Base-by-base conservation (phyloP, 2,888 invertebrate genomes). In the Tridacna crocea region DNA sequence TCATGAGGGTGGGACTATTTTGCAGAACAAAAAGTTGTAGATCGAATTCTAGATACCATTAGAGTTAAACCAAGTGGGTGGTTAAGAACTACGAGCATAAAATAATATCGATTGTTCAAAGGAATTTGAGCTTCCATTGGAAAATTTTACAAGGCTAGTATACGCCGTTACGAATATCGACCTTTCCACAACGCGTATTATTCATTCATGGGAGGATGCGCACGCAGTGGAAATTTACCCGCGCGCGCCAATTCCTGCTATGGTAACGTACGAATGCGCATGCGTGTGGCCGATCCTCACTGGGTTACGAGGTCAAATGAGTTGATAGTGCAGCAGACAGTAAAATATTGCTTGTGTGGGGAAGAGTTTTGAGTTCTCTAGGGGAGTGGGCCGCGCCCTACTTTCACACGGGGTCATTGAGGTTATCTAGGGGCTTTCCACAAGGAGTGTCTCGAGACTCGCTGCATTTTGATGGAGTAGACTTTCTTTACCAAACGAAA, bases 171-270 rank as follows among this genome's bases (percentile, higher is more conserved):
- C 51, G 26, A 22, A 24, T 47, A 22, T 51, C 48, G 70, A 70
- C 70, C 70, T 70, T 51, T 46, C 47, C 47, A 47, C 22, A n/a
- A 51, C 22, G 61, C 61, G 61, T 61, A 61, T 46, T 55, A 63
- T 75, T 68, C 70, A 77, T 68, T 68, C 51, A 78, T 65, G 19
- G 63, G 55, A 61, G 72, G 75, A 6, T 80, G 85, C 83, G 83
- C 78, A 83, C 86, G 83, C 83, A 84, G 74, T 80, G 83, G 86
- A 84, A 86, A 83, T 79, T 84, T 86, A 80, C 80, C 80, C 86
- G 86, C 86, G 83, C 83, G 86, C 86, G 86, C 83, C 84, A 83
- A 82, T 24, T 70, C 70, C 75, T 78, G 77, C 83, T 81, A 86
- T 86, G 86, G 83, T 80, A 77, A 86, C 86, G 72, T 66, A 51